Conservation (phyloP, 2,113 vertebrate species). For the Poecile atricapillus region DNA sequence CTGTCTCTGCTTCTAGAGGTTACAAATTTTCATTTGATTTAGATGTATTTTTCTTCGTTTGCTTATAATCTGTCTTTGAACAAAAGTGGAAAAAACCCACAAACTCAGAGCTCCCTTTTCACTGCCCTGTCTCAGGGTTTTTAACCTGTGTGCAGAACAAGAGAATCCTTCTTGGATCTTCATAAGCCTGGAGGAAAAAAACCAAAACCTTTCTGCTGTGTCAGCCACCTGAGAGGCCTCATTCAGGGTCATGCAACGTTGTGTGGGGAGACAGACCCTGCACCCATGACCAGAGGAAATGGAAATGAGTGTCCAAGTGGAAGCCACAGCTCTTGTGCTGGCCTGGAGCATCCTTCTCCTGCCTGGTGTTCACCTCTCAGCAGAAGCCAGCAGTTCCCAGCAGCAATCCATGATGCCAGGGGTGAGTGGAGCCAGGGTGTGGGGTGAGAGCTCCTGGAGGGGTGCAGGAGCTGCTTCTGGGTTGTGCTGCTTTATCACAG, state of each 20-base stretch:
- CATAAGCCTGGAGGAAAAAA: neutral
- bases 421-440: neutral
- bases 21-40: neutral
- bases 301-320: neutral
- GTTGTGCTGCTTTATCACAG: accelerated
- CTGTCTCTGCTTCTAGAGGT: neutral
- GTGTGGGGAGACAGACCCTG: neutral
- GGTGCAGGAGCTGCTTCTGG: neutral
- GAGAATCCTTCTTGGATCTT: neutral
- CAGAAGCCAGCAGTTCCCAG: neutral
- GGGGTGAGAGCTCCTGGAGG: neutral
- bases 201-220: neutral
- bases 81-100: neutral
- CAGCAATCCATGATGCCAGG: accelerated
- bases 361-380: accelerated
- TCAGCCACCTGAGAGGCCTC: neutral
- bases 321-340: neutral
- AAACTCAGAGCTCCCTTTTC: neutral
- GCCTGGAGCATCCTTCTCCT: neutral
- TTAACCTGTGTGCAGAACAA: neutral
- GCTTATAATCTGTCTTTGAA: neutral
- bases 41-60: neutral
- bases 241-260: accelerated
- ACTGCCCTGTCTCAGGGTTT: neutral
- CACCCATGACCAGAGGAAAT: neutral